phyloP scores from a whole-genome alignment of 1,140 invertebrate species.

The Pomacea maculata region DNA sequence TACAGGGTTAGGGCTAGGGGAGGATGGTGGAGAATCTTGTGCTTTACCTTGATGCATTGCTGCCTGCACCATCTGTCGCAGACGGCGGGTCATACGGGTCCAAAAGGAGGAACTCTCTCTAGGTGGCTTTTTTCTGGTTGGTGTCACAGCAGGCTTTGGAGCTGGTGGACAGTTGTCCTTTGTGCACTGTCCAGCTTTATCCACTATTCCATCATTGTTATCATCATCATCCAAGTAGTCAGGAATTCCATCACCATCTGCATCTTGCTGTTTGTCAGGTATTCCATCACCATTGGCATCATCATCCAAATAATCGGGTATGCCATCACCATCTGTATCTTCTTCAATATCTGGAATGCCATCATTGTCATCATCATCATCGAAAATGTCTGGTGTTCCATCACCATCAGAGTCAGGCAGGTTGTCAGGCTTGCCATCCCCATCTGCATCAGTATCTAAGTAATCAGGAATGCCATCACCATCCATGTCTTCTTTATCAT shows the following conservation, averaged over 20 bases:
- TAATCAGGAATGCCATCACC: constrained; percentile 63
- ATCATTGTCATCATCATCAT: constrained; percentile 54
- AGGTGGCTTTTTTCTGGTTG: constrained; percentile 30
- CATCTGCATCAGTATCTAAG: constrained; percentile 56
- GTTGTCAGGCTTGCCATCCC: constrained; percentile 56
- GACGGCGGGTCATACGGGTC: constrained; percentile 22
- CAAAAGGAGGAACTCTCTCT: constrained; percentile 25
- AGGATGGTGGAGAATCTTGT: constrained; percentile 7
- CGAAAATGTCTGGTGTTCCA: constrained; percentile 49
- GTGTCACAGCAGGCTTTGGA: constrained; percentile 43
- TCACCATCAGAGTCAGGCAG: constrained; percentile 51
- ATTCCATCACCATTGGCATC: constrained; percentile 59
- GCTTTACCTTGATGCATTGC: constrained; percentile 25
- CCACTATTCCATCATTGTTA: constrained; percentile 48
- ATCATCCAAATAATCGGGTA: constrained; percentile 51
- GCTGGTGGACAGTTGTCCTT: constrained; percentile 26
- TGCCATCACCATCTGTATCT: constrained; percentile 53
- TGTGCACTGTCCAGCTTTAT: constrained; percentile 38
- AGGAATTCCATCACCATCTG: constrained; percentile 51
- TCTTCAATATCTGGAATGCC: constrained; percentile 57
- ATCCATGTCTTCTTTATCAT: constrained; percentile 53
- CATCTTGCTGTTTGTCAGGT: constrained; percentile 45
- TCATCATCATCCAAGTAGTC: constrained; percentile 48
- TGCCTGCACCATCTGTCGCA: constrained; percentile 30
- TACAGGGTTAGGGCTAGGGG: constrained; percentile 1